Evolutionary conservation across 2,888 invertebrate genomes (phyloP).

Genomic region (Palloptera scutellata): DNA sequence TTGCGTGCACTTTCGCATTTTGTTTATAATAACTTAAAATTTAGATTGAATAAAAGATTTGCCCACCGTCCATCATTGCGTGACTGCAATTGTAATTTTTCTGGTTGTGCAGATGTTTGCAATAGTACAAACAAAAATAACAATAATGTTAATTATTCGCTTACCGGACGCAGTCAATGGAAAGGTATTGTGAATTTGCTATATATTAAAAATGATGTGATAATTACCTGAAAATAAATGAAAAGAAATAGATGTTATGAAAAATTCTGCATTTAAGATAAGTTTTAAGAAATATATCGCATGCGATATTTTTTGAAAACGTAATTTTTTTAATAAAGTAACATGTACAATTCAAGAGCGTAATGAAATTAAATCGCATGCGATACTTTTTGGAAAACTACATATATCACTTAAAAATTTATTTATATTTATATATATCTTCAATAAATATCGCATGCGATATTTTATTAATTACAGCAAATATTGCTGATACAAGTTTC

Average conservation of each 20-base stretch:
- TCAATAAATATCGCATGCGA: no score
- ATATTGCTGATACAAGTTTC: no score
- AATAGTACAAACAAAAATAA: not conserved
- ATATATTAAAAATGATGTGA: not conserved
- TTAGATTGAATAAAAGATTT: conserved; percentile 28
- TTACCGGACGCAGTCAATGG: not conserved
- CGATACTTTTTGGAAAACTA: not conserved
- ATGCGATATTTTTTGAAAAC: not conserved
- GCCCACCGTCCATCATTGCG: conserved; percentile 11
- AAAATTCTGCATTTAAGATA: no score
- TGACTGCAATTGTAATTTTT: conserved; percentile 11
- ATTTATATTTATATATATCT: no score
- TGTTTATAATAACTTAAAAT: no score
- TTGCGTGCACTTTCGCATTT: not conserved
- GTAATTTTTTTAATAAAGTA: not conserved
- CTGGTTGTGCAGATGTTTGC: conserved; percentile 17
- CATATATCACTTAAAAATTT: no score
- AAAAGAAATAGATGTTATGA: not conserved
- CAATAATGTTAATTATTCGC: conserved; percentile 9
- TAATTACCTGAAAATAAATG: conserved; percentile 20
- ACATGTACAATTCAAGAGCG: no score
- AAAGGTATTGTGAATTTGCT: no score
- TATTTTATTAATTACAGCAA: no score
- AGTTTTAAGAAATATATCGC: not conserved
- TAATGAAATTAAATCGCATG: not conserved